Base-by-base conservation (phyloP, 2,888 invertebrate species). In the Seira sanloemensis region DNA sequence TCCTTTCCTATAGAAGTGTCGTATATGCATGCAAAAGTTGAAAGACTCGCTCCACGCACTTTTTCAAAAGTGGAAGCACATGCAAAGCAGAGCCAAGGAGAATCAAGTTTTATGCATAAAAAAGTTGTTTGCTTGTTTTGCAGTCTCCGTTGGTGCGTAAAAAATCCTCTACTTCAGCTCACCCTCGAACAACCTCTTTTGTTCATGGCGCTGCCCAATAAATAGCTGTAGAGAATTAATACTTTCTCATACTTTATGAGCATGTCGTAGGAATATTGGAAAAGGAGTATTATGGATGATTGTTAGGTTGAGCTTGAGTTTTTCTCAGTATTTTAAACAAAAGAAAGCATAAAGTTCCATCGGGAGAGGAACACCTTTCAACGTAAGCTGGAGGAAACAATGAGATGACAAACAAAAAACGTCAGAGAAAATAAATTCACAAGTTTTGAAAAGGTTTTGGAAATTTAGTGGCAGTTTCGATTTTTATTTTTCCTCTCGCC, bases 91-190 rank as follows among this genome's bases (percentile, higher is more conserved):
- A n/a, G n/a, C n/a, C 62, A 62, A 62, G 4, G 21, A 62, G 68
- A 69, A 78, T 78, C 71, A 50, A 78, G 69, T 78, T 77, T 24
- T 78, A 78, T 78, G 78, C 78, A 78, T 58, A 74, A 74, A n/a
- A n/a, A n/a, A n/a, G n/a, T n/a, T n/a, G n/a, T n/a, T n/a, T n/a
- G n/a, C n/a, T n/a, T 78, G 69, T 16, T 67, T 62, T 62, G 18
- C 65, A 62, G 26, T 73, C 73, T 50, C 25, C 5, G 21, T 19
- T 18, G 9, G 9, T 62, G 5, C 18, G 62, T 2, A 23, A 5
- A 66, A 21, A 23, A 21, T 12, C 12, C 26, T 69, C 9, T 69
- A 27, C 46, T 18, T 26, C 37, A 1, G 16, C 9, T 19, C 26
- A 9, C 24, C 19, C 24, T 27, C n/a, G 26, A 58, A 26, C 46